Evolutionary conservation across 35 echinoderm and acorn worm species (phyloP).

Genomic region (Heliocidaris erythrogramma): DNA sequence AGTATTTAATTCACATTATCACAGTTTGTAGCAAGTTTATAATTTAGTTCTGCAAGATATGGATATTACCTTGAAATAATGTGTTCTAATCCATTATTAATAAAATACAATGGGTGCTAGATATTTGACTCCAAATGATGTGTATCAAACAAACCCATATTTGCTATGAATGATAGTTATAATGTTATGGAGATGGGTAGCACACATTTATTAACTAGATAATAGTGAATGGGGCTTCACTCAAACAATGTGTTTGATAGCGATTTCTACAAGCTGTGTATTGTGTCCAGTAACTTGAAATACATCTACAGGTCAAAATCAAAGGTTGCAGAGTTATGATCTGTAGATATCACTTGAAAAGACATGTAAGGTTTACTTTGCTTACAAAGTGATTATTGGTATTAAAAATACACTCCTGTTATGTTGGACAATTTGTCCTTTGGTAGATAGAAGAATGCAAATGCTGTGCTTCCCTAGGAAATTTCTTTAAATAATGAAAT

Average conservation of each 20-base stretch:
- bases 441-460: background rate
- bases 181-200: background rate
- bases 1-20: background rate
- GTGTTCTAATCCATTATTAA: background rate
- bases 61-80: background rate
- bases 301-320: background rate
- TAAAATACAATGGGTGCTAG: background rate
- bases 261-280: background rate
- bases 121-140: background rate
- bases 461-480: background rate
- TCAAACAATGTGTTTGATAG: background rate
- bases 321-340: background rate
- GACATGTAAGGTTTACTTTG: background rate
- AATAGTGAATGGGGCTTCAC: background rate
- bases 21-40: background rate
- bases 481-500: background rate
- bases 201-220: background rate
- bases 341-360: background rate
- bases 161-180: background rate
- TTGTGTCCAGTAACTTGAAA: background rate
- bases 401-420: background rate
- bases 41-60: background rate
- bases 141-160: background rate
- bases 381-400: background rate
- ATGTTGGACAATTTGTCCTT: background rate